Percentiles rank a stretch among this genome's conserved stretches.
Evolutionary conservation across 2,113 vertebrate genomes (phyloP).

Genomic region (Suncus etruscus): DNA sequence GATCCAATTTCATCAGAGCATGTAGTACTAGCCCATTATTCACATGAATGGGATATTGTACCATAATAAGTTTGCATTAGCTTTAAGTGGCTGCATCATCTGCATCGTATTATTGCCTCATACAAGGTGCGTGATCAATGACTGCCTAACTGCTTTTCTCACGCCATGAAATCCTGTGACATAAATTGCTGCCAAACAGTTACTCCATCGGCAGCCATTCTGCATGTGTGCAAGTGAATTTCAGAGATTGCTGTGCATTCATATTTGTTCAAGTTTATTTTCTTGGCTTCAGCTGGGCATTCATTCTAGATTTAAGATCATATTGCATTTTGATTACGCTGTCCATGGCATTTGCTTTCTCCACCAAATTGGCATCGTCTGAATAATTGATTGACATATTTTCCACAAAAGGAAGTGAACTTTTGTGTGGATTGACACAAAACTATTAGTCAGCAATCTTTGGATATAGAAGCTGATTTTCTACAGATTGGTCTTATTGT

Average conservation of each 20-base stretch:
- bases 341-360: neutral
- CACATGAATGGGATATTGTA: neutral
- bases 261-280: conserved; percentile 45
- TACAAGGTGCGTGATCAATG: conserved; percentile 38
- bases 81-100: conserved; percentile 36
- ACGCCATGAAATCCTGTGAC: conserved; percentile 40
- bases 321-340: conserved; percentile 64
- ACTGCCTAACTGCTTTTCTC: conserved; percentile 2
- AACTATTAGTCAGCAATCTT: conserved; percentile 32
- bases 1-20: neutral
- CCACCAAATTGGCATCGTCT: conserved; percentile 36
- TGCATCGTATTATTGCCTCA: neutral
- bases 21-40: neutral
- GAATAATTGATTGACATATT: conserved; percentile 67
- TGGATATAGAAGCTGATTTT: neutral
- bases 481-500: conserved; percentile 36
- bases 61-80: neutral
- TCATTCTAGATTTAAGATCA: conserved; percentile 40
- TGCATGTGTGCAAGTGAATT: conserved; percentile 60
- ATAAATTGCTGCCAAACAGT: neutral
- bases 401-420: conserved; percentile 46
- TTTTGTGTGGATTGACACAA: conserved; percentile 49
- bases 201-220: conserved; percentile 25
- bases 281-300: neutral
- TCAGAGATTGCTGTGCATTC: conserved; percentile 11